Conservation (phyloP, 2,888 invertebrate genomes). For the Ornithoptera priamus region DNA sequence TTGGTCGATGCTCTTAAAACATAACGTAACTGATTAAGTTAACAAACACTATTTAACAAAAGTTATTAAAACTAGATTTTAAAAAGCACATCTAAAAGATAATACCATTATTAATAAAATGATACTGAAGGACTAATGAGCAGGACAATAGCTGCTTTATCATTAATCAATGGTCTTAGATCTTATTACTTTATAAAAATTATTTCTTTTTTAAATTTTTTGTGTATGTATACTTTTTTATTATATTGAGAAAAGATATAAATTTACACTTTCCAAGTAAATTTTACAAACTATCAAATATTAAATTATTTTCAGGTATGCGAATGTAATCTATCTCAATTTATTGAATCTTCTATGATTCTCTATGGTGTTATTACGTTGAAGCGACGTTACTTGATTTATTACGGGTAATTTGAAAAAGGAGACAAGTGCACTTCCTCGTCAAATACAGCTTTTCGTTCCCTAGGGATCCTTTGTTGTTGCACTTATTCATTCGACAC, state of each 20-base stretch:
- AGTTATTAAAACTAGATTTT: background rate
- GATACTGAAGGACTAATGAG: background rate
- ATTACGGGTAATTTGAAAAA: conserved; percentile 49
- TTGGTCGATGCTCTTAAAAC: background rate
- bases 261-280: background rate
- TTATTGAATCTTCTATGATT: conserved; percentile 33
- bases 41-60: background rate
- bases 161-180: background rate
- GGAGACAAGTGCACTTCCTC: conserved; percentile 44
- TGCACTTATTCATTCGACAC: conserved; percentile 56
- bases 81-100: background rate
- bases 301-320: conserved; percentile 19
- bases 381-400: conserved; percentile 46
- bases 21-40: background rate
- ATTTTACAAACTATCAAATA: background rate
- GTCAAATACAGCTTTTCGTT: conserved; percentile 49
- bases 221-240: background rate
- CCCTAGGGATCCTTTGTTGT: conserved; percentile 43
- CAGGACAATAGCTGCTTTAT: background rate
- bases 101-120: background rate
- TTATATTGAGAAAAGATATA: background rate
- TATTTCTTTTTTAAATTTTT: too few relatives aligned
- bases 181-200: too few relatives aligned
- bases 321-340: conserved; percentile 33
- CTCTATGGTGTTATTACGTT: conserved; percentile 37